A percentile compares a stretch with the other conserved stretches of the same genome.
These are phyloP conservation scores for Diceros bicornis DNA, from an alignment of 2,797 vertebrate species.

Conservation along the genomic window DNA sequence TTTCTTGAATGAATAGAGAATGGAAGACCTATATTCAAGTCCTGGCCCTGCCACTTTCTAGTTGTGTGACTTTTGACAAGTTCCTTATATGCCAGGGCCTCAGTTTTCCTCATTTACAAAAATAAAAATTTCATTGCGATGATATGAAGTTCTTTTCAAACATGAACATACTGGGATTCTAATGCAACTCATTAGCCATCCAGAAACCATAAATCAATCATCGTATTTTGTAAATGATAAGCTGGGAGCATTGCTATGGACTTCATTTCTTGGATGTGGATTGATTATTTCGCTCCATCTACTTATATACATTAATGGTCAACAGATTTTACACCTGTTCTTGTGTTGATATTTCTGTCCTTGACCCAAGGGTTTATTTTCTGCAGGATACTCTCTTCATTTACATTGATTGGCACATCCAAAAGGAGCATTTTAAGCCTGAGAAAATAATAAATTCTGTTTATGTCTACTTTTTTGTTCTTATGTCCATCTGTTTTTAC, in stretches of 20 bases:
- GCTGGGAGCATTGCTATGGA: background rate
- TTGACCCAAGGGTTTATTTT: conserved; percentile 29
- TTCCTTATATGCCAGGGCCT: background rate
- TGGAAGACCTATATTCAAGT: background rate
- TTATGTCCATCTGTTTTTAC: conserved; percentile 32
- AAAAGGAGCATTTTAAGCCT: background rate
- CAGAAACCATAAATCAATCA: background rate
- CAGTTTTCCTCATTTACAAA: conserved; percentile 43
- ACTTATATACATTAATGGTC: background rate
- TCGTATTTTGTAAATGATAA: background rate
- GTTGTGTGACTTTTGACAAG: background rate
- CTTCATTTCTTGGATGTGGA: conserved; percentile 4
- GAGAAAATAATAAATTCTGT: conserved; percentile 42
- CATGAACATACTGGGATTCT: background rate
- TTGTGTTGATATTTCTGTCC: conserved; percentile 22
- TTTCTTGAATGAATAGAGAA: background rate
- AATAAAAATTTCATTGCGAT: background rate
- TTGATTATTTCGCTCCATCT: background rate
- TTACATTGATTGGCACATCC: background rate
- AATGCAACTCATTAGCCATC: background rate
- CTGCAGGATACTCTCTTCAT: background rate
- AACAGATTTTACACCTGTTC: background rate
- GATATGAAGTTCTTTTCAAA: conserved; percentile 32
- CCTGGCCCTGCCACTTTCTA: background rate
- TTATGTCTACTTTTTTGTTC: background rate